These are phyloP conservation scores for Drosophila busckii DNA, from an alignment of 1,140 invertebrate species.

Conservation along the genomic window DNA sequence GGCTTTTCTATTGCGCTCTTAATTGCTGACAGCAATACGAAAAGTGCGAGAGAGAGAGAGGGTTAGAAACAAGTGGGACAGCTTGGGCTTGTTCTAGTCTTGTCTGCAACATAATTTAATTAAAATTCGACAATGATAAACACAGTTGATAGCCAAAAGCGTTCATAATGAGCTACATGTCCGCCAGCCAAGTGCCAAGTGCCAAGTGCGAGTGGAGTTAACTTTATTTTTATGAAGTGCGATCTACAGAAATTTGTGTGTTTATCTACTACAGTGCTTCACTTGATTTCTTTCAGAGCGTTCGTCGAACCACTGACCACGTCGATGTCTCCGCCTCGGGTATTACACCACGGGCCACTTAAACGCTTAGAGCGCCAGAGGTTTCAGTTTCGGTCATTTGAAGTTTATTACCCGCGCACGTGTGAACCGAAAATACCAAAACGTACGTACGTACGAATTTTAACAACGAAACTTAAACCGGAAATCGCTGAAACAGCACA, in stretches of 20 bases:
- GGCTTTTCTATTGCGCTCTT: slow-evolving; percentile 11
- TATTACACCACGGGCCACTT: slow-evolving; percentile 35
- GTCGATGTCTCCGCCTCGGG: neutral
- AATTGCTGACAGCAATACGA: slow-evolving; percentile 27
- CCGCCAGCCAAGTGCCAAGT: no score
- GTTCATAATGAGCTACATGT: slow-evolving; percentile 51
- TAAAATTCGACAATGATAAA: slow-evolving; percentile 76
- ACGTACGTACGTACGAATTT: slow-evolving; percentile 63
- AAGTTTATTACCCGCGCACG: slow-evolving; percentile 74
- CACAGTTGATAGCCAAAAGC: slow-evolving; percentile 48
- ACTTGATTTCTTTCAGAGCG: slow-evolving; percentile 27
- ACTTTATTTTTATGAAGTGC: slow-evolving; percentile 24
- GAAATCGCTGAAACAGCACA: slow-evolving; percentile 42
- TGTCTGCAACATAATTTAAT: slow-evolving; percentile 52
- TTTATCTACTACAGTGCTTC: slow-evolving; percentile 37
- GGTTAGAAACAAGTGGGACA: no score
- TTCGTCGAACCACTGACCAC: slow-evolving; percentile 8
- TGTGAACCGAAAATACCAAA: slow-evolving; percentile 74
- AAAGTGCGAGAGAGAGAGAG: no score
- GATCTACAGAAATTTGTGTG: slow-evolving; percentile 36
- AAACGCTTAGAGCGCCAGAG: slow-evolving; percentile 35
- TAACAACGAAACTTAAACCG: slow-evolving; percentile 70
- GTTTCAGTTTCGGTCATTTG: slow-evolving; percentile 63
- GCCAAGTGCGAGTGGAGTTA: no score
- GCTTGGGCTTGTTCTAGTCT: no score